Base-by-base conservation (phyloP, 1,140 invertebrate species). In the Trachymyrmex cornetzi region DNA sequence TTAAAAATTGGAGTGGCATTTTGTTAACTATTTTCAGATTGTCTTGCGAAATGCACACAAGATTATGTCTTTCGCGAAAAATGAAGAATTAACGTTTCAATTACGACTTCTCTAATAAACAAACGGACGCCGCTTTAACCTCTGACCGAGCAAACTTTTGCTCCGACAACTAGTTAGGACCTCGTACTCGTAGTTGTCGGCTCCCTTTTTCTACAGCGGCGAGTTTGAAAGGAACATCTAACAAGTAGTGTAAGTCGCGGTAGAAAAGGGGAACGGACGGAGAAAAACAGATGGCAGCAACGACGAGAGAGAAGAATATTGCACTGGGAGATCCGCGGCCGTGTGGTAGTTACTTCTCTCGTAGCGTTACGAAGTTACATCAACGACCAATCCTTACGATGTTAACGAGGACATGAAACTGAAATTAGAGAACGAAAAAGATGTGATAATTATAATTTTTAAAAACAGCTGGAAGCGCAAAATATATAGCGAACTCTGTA, bases 361-460 rank as follows among this genome's bases (percentile, higher is more conserved):
- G 12, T 50, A 22, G n/a, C 80, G 69, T 74, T 74, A 74, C 55
- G 55, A 74, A 75, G 55, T 84, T 84, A 84, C 44, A 74, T 74
- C 80, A 74, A 44, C 67, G 67, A 48, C 24, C 38, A 61, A 84
- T 84, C 24, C 38, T 61, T 84, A 75, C 69, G 74, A 84, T 38
- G 69, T 84, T 84, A 84, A 84, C 80, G 69, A 84, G 55, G 57
- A 75, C 80, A 84, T 84, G 69, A 75, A 84, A 84, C 80, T 84
- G 34, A 84, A 84, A 82, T 82, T 82, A 84, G 24, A 50, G 69
- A n/a, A 48, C 16, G 67, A 74, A 22, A 16, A 30, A 38, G 72
- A 63, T 30, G 14, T 84, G 75, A 84, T 75, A 48, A 44, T 63
- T 74, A 6, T 75, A 74, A 74, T 74, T 84, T 84, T 63, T 34